These are phyloP conservation scores for Oceanodroma tethys DNA, from an alignment of 2,113 vertebrate genomes.

Conservation along the genomic window DNA sequence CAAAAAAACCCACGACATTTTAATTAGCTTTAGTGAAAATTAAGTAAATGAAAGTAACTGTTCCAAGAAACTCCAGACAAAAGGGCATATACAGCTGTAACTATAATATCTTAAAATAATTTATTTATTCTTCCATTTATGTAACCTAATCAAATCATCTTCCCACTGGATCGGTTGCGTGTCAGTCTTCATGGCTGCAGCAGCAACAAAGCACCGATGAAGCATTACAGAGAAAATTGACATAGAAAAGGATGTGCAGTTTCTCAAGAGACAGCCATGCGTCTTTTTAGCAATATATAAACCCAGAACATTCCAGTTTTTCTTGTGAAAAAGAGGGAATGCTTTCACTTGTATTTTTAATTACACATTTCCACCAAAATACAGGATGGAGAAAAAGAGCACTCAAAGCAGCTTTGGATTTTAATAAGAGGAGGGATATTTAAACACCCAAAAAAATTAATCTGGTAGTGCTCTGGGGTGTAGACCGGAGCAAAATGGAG, in stretches of 20 bases:
- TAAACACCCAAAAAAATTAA: background rate
- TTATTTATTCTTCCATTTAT: background rate
- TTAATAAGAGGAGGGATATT: background rate
- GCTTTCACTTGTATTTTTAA: background rate
- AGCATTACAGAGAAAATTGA: background rate
- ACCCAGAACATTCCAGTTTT: background rate
- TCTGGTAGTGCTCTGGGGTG: background rate
- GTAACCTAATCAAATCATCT: background rate
- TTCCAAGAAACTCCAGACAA: background rate
- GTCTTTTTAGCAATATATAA: background rate
- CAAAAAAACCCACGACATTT: accelerated
- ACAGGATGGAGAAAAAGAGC: background rate
- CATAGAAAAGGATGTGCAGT: background rate
- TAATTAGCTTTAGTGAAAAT: background rate
- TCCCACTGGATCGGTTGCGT: accelerated
- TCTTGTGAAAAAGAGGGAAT: background rate
- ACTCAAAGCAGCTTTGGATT: background rate
- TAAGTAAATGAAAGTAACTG: background rate
- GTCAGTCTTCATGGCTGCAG: background rate
- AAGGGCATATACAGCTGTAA: background rate
- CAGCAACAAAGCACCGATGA: background rate
- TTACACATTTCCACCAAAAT: background rate
- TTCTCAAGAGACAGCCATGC: background rate
- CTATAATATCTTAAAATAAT: background rate
- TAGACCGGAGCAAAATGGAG: background rate